Percentiles rank a stretch among this genome's conserved stretches.
phyloP scores from a whole-genome alignment of 2,797 vertebrate genomes.

The Sandelia bainsii region DNA sequence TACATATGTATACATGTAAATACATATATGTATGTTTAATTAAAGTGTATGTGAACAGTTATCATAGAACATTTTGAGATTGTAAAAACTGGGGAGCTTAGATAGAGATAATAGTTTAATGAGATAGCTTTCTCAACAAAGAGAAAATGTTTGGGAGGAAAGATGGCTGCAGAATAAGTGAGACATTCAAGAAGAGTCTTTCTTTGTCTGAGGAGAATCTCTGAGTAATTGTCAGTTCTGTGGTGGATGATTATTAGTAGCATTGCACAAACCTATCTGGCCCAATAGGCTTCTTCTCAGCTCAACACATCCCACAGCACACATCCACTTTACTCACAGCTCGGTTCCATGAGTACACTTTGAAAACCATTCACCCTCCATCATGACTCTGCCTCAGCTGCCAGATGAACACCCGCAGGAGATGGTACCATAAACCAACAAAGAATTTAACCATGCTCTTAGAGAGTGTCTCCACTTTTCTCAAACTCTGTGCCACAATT shows the following conservation, averaged over 20 bases:
- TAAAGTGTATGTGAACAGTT: neutral
- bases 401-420: conserved; percentile 63
- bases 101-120: neutral
- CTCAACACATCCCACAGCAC: conserved; percentile 33
- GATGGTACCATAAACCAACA: conserved; percentile 57
- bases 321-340: conserved; percentile 46
- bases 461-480: conserved; percentile 38
- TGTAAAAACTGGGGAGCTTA: neutral
- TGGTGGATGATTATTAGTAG: conserved; percentile 50
- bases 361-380: conserved; percentile 35
- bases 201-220: conserved; percentile 35
- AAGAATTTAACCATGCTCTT: conserved; percentile 50
- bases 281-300: conserved; percentile 35
- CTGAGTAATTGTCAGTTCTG: conserved; percentile 59
- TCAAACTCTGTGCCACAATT: conserved; percentile 29
- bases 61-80: neutral
- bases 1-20: neutral
- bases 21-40: neutral
- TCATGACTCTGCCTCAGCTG: conserved; percentile 44
- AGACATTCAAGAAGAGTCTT: conserved; percentile 15
- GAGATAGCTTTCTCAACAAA: conserved; percentile 10
- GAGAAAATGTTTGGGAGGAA: conserved; percentile 9
- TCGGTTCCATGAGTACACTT: conserved; percentile 54
- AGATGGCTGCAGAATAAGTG: conserved; percentile 34
- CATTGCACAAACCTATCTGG: conserved; percentile 54